A percentile compares a stretch with the other conserved stretches of the same genome.
Evolutionary conservation across 2,888 invertebrate genomes (phyloP).

Genomic region (Plutella xylostella): DNA sequence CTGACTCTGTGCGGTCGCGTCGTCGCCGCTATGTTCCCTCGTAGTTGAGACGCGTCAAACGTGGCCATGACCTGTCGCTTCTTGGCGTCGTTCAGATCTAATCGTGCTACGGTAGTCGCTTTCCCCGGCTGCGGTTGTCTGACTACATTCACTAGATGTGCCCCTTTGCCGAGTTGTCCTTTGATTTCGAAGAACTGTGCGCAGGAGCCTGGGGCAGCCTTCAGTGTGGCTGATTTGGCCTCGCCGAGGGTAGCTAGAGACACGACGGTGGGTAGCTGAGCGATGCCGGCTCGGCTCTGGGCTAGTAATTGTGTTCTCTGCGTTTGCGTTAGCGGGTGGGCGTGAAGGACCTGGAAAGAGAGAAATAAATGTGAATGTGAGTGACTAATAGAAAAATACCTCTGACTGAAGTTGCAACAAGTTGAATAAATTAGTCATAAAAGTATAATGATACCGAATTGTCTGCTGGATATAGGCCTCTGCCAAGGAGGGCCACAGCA

Average conservation of each 20-base stretch:
- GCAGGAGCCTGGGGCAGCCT: conserved; percentile 34
- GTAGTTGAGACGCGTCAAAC: conserved; percentile 9
- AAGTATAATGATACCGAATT: too few relatives aligned
- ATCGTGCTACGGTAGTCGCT: conserved; percentile 30
- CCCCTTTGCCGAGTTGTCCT: conserved; percentile 44
- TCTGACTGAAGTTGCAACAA: too few relatives aligned
- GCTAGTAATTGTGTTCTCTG: conserved; percentile 44
- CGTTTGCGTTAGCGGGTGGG: conserved; percentile 17
- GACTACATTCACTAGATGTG: conserved; percentile 55
- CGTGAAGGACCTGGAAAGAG: conserved; percentile 3
- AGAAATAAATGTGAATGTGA: too few relatives aligned
- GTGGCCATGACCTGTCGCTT: conserved; percentile 28
- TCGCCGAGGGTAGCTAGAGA: conserved; percentile 45
- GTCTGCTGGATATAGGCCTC: too few relatives aligned
- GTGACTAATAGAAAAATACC: too few relatives aligned
- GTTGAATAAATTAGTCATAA: too few relatives aligned
- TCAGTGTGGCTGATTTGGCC: conserved; percentile 24
- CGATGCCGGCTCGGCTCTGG: conserved; percentile 28
- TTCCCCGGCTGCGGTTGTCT: conserved; percentile 44
- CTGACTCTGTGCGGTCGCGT: conserved; percentile 30
- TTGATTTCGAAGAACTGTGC: conserved; percentile 58
- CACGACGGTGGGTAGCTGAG: conserved; percentile 41
- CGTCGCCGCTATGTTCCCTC: conserved; percentile 7
- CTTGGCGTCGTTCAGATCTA: conserved; percentile 36
- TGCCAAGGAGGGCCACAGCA: too few relatives aligned